Conservation (phyloP, 1,140 invertebrate species). For the Aleiodes sp. region DNA sequence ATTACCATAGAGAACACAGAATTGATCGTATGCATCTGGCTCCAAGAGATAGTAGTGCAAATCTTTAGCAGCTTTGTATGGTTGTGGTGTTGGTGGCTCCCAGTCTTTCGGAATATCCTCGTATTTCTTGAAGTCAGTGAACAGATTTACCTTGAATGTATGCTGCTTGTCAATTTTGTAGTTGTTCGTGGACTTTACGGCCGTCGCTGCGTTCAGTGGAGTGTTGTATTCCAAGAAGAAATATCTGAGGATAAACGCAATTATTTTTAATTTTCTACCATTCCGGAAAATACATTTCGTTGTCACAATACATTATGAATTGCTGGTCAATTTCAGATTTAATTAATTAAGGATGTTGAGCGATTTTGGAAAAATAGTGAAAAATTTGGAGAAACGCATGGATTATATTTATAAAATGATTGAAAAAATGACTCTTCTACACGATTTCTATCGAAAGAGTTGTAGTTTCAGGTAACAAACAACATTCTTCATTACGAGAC, state of each 20-base stretch:
- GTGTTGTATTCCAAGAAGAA: constrained; percentile 93
- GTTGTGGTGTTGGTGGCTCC: constrained; percentile 86
- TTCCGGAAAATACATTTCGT: too few relatives aligned
- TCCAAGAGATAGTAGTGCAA: constrained; percentile 92
- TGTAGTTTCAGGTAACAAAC: too few relatives aligned
- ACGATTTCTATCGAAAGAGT: too few relatives aligned
- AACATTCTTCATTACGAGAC: too few relatives aligned
- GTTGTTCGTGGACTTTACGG: constrained; percentile 88
- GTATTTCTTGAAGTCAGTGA: constrained; percentile 97
- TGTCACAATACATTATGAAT: too few relatives aligned
- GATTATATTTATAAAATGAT: too few relatives aligned
- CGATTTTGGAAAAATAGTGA: too few relatives aligned
- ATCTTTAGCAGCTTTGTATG: constrained; percentile 89
- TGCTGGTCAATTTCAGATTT: too few relatives aligned
- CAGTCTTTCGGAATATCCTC: constrained; percentile 92
- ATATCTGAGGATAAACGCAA: constrained; percentile 68
- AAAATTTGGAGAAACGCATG: too few relatives aligned
- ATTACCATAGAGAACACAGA: constrained; percentile 86
- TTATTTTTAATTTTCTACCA: neutral
- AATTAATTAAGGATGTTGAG: too few relatives aligned
- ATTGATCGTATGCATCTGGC: constrained; percentile 95
- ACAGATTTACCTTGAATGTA: constrained; percentile 94
- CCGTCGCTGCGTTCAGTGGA: constrained; percentile 83
- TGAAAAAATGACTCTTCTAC: too few relatives aligned
- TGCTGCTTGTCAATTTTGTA: constrained; percentile 97